phyloP scores from a whole-genome alignment of 2,113 vertebrate species.

The Phyllostomus discolor region DNA sequence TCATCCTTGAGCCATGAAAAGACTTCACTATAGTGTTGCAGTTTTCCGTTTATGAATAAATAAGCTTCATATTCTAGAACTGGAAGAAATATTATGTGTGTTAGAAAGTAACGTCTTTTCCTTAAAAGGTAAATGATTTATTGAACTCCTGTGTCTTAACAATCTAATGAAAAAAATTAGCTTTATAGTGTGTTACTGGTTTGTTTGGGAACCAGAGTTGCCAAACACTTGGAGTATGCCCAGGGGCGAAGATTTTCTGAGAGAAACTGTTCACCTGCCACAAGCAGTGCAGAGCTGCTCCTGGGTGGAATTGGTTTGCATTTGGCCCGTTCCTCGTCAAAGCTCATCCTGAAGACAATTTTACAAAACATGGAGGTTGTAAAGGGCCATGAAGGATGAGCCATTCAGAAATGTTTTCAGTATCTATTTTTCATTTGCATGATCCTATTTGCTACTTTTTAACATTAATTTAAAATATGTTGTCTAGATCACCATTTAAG shows the following conservation, averaged over 20 bases:
- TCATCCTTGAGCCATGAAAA: constrained; percentile 38
- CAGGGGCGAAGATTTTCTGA: neutral
- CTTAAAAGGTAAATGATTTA: constrained; percentile 50
- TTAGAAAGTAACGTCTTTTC: constrained; percentile 47
- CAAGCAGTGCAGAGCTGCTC: neutral
- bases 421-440: constrained; percentile 35
- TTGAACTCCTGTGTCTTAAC: constrained; percentile 51
- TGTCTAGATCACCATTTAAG: neutral
- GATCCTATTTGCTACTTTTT: neutral
- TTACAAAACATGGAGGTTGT: constrained; percentile 10
- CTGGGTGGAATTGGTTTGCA: neutral
- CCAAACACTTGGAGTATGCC: neutral
- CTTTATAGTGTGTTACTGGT: neutral
- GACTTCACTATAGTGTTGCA: neutral
- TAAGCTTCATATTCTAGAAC: constrained; percentile 46
- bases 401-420: constrained; percentile 33
- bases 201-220: constrained; percentile 51
- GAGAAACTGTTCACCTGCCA: neutral
- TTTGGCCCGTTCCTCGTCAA: constrained; percentile 13
- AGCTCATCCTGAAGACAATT: constrained; percentile 9
- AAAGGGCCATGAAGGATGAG: neutral
- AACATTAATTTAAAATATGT: neutral
- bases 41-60: constrained; percentile 49
- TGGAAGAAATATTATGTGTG: constrained; percentile 42
- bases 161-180: constrained; percentile 61